Evolutionary conservation across 2,113 vertebrate species (phyloP).

Genomic region (Solea senegalensis): DNA sequence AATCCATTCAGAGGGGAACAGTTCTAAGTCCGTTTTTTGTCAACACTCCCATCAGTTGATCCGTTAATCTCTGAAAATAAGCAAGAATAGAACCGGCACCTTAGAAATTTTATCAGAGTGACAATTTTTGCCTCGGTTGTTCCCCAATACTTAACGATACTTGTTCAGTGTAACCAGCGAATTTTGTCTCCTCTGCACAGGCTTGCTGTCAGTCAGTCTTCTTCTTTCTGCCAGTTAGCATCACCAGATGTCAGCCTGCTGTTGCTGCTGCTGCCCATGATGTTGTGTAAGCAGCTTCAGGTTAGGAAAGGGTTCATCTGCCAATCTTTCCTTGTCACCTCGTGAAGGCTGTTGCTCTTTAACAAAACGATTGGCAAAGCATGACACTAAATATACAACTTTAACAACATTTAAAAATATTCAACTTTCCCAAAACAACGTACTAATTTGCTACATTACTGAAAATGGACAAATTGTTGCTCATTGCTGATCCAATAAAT

Average conservation of each 20-base stretch:
- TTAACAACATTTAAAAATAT: no score
- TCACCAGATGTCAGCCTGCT: conserved; percentile 26
- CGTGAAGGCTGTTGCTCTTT: neutral
- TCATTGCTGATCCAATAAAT: neutral
- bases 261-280: neutral
- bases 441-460: no score
- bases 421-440: no score
- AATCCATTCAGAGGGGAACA: no score
- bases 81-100: no score
- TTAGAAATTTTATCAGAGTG: no score
- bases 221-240: conserved; percentile 7
- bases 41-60: no score
- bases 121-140: no score
- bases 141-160: neutral
- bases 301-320: conserved; percentile 26
- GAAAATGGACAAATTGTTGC: neutral
- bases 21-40: no score
- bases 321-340: neutral
- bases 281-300: conserved; percentile 41
- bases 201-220: neutral
- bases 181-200: neutral
- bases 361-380: neutral
- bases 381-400: no score
- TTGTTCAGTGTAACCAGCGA: neutral
- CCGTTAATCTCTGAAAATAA: no score